Evolutionary conservation across 2,888 invertebrate species (phyloP).

Genomic region (Gnatocerus cornutus): DNA sequence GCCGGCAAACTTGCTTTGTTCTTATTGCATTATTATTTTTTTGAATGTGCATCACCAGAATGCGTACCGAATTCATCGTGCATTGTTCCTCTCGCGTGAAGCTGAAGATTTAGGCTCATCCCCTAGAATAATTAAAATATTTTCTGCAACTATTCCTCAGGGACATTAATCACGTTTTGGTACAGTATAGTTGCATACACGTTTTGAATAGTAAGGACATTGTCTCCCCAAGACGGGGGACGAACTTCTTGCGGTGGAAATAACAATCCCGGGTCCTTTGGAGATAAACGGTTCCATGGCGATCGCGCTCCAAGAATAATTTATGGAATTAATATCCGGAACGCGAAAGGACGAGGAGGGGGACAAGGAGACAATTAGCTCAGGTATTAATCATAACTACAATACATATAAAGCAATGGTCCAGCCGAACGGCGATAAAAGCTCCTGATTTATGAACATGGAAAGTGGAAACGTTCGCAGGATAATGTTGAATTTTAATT

Average conservation of each 20-base stretch:
- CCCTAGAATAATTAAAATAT: slow-evolving; percentile 36
- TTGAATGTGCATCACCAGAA: too few species aligned
- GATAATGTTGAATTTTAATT: slow-evolving; percentile 33
- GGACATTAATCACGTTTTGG: slow-evolving; percentile 40
- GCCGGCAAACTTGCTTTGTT: too few species aligned
- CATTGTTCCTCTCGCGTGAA: too few species aligned
- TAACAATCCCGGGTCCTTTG: slow-evolving; percentile 37
- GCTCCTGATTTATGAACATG: slow-evolving; percentile 45
- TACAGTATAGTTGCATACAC: slow-evolving; percentile 27
- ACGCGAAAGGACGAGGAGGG: slow-evolving; percentile 56
- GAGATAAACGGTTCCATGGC: slow-evolving; percentile 52
- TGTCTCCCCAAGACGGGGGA: slow-evolving; percentile 16
- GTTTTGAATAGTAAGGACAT: slow-evolving; percentile 40
- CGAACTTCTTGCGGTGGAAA: slow-evolving; percentile 36
- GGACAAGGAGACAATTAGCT: slow-evolving; percentile 60
- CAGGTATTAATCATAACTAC: slow-evolving; percentile 62
- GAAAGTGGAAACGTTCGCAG: slow-evolving; percentile 19
- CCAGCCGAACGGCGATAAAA: slow-evolving; percentile 37
- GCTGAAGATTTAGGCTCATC: background rate
- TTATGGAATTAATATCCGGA: slow-evolving; percentile 68
- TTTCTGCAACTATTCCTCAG: slow-evolving; percentile 27
- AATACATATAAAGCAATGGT: slow-evolving; percentile 44
- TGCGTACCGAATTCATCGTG: background rate
- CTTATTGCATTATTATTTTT: too few species aligned
- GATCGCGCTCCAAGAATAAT: slow-evolving; percentile 61